Percentiles rank a stretch among this genome's conserved stretches.
Evolutionary conservation across 2,888 invertebrate species (phyloP).

Genomic region (Drosophila ustulata): DNA sequence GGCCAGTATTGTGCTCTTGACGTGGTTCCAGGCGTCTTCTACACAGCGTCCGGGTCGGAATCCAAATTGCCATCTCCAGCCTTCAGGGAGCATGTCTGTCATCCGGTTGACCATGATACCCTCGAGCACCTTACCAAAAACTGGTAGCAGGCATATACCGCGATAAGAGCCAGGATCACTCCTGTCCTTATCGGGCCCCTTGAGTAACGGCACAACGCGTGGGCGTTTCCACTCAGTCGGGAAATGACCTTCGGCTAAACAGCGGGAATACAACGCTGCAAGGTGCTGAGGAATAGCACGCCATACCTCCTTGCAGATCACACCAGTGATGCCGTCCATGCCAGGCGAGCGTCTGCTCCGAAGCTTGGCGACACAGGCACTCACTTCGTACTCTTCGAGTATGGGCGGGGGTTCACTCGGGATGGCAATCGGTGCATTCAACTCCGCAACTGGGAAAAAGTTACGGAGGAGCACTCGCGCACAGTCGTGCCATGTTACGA

Average conservation of each 20-base stretch:
- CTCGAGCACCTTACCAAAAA: conserved; percentile 36
- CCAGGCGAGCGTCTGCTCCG: conserved; percentile 26
- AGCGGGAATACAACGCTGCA: conserved; percentile 15
- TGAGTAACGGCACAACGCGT: conserved; percentile 2
- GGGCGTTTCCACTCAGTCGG: conserved; percentile 22
- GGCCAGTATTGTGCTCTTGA: conserved; percentile 6
- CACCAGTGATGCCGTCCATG: conserved; percentile 6
- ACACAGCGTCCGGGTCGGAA: conserved; percentile 31
- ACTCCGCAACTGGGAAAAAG: conserved; percentile 22
- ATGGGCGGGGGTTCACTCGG: background rate
- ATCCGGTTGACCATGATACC: conserved; percentile 29
- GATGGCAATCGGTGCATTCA: conserved; percentile 7
- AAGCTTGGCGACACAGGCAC: conserved; percentile 14
- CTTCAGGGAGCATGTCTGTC: conserved; percentile 12
- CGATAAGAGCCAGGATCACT: conserved; percentile 30
- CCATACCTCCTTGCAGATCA: conserved; percentile 25
- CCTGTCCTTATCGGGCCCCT: conserved; percentile 24
- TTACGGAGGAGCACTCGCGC: conserved; percentile 18
- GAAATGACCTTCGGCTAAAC: conserved; percentile 7
- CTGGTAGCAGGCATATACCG: conserved; percentile 31
- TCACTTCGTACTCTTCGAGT: conserved; percentile 10
- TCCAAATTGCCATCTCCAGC: conserved; percentile 35
- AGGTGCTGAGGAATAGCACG: conserved; percentile 23
- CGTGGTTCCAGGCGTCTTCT: conserved; percentile 33
- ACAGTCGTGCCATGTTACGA: conserved; percentile 29